Percentiles rank a stretch among this genome's conserved stretches.
Conservation (phyloP, 1,140 invertebrate genomes). For the Ceratosolen fusciceps region DNA sequence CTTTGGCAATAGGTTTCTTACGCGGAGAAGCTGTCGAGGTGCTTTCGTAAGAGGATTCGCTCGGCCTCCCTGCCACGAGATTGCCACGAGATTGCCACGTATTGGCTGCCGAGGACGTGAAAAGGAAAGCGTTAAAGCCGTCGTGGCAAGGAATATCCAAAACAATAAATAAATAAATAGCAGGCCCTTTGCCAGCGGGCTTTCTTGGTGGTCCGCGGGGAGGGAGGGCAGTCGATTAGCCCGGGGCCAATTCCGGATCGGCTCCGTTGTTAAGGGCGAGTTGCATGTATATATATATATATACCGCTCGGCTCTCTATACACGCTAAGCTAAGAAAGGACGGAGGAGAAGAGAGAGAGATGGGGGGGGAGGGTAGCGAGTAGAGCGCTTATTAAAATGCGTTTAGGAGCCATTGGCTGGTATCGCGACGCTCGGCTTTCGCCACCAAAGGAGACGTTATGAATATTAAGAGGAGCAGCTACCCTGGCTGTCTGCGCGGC, state of each 20-base stretch:
- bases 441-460: conserved; percentile 52
- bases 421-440: conserved; percentile 25
- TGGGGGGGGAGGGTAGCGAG: not conserved
- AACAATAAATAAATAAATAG: not conserved
- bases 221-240: too few relatives aligned
- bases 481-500: not conserved
- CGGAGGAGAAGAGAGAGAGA: not conserved
- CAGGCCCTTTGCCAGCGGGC: not conserved
- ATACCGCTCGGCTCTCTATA: not conserved
- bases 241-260: too few relatives aligned
- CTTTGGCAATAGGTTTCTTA: too few relatives aligned
- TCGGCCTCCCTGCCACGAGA: too few relatives aligned
- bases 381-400: conserved; percentile 56
- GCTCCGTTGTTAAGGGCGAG: too few relatives aligned
- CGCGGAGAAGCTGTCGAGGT: too few relatives aligned
- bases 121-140: not conserved
- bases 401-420: conserved; percentile 49
- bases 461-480: conserved; percentile 56
- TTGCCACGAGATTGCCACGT: too few relatives aligned
- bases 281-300: not conserved
- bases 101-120: not conserved
- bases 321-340: too few relatives aligned
- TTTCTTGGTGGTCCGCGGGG: too few relatives aligned
- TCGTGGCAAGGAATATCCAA: not conserved
- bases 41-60: too few relatives aligned